Base-by-base conservation (phyloP, 2,888 invertebrate species). In the Metopia argyrocephala region DNA sequence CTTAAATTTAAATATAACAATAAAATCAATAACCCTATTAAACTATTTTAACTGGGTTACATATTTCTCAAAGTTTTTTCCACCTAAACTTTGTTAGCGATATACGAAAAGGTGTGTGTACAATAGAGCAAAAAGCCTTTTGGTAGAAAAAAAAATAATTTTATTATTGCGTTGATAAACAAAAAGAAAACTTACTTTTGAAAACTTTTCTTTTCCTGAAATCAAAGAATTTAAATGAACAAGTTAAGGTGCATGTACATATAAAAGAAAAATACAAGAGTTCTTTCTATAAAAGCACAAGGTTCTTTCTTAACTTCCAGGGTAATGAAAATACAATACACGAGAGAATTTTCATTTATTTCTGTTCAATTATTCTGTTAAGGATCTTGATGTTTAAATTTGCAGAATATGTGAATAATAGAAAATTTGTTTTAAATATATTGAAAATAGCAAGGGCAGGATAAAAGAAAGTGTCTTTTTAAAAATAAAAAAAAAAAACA, bases 1-100 rank as follows among this genome's bases (percentile, higher is more conserved):
- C 15, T 23, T 38, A 27, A 27, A 5, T 1, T 12, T 5, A 20
- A 56, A 28, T 21, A 46, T n/a, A n/a, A n/a, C 27, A 31, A 70
- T 12, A 61, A 70, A 70, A 70, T 70, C 59, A 59, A 70, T 70
- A 70, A 50, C 31, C 18, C 15, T 38, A 25, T 50, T 59, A 21
- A 69, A 59, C 57, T 28, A 57, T n/a, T 57, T 48, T 48, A 59
- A 69, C 48, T 69, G 59, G 28, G 57, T 59, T 57, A 48, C n/a
- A 45, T 48, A 28, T 57, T 25, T 23, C 23, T 46, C 9, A 28
- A 46, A 57, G 20, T 57, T 57, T 28, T 38, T 38, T 12, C 38
- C 38, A 38, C 38, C 38, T 38, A 15, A 38, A 38, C 3, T 38
- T 48, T 57, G 31, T 57, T 57, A 59, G 27, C n/a, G 66, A 57